Evolutionary conservation across 2,797 vertebrate genomes (phyloP).

Genomic region (Naso thynnoides): DNA sequence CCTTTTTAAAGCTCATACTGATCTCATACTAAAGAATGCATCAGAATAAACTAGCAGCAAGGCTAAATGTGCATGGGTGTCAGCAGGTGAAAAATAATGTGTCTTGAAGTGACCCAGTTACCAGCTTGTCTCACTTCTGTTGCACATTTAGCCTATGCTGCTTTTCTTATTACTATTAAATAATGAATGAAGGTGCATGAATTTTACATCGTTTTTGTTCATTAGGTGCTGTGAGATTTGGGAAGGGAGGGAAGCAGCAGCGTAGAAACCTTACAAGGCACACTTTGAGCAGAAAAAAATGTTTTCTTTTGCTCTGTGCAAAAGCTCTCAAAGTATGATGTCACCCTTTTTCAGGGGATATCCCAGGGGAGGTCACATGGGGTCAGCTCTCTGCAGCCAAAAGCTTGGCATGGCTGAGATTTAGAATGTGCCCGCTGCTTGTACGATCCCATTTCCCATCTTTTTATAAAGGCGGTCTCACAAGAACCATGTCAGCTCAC

Average conservation of each 20-base stretch:
- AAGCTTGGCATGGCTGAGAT: conserved; percentile 54
- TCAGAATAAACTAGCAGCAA: conserved; percentile 5
- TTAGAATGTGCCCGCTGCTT: conserved; percentile 55
- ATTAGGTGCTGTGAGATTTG: conserved; percentile 61
- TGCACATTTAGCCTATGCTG: conserved; percentile 60
- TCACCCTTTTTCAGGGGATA: conserved; percentile 63
- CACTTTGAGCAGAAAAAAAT: conserved; percentile 32
- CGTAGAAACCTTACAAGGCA: background rate
- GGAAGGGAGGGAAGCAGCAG: conserved; percentile 22
- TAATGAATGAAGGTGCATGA: conserved; percentile 77
- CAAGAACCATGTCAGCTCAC: conserved; percentile 68
- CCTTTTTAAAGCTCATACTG: background rate
- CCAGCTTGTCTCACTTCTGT: conserved; percentile 53
- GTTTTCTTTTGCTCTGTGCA: conserved; percentile 17
- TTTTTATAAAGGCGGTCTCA: conserved; percentile 57
- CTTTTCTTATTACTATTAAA: conserved; percentile 76
- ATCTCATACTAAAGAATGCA: conserved; percentile 4
- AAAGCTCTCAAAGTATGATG: conserved; percentile 66
- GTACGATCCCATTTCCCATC: conserved; percentile 59
- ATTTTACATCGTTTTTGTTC: conserved; percentile 81
- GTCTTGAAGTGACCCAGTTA: conserved; percentile 61
- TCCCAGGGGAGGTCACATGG: conserved; percentile 53
- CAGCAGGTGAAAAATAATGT: conserved; percentile 60
- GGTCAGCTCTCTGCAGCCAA: conserved; percentile 63
- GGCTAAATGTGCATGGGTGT: conserved; percentile 19